Evolutionary conservation across 2,888 invertebrate species (phyloP).

Genomic region (Ichneumoninae sp.): DNA sequence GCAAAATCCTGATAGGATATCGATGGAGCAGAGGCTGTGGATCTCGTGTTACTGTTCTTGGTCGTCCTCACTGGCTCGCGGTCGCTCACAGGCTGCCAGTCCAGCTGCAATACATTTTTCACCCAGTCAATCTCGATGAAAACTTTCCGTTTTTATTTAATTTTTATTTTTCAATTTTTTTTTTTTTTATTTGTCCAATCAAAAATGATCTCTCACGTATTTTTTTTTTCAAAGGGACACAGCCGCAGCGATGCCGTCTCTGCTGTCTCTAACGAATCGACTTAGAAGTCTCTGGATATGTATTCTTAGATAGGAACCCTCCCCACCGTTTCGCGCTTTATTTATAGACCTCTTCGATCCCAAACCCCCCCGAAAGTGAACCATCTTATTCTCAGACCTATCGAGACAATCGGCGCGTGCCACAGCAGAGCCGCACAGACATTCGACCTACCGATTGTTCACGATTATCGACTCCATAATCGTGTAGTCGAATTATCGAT

Average conservation of each 20-base stretch:
- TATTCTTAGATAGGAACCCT: conserved; percentile 80
- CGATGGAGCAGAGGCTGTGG: conserved; percentile 73
- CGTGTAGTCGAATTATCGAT: too few species aligned
- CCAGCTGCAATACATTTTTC: conserved; percentile 68
- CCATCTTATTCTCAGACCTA: conserved; percentile 23
- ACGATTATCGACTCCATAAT: neutral
- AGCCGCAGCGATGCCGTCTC: conserved; percentile 49
- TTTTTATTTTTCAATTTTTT: neutral
- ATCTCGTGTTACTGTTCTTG: conserved; percentile 80
- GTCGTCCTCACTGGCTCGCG: conserved; percentile 72
- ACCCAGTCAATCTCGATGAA: too few species aligned
- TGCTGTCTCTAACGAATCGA: conserved; percentile 63
- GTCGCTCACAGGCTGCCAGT: conserved; percentile 78
- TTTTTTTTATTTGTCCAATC: conserved; percentile 26
- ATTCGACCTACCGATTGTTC: neutral
- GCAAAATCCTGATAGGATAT: conserved; percentile 76
- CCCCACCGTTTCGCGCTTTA: conserved; percentile 75
- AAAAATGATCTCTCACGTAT: conserved; percentile 31
- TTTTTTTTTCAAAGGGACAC: conserved; percentile 51
- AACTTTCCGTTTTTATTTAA: too few species aligned
- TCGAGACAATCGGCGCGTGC: conserved; percentile 37
- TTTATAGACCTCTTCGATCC: conserved; percentile 68
- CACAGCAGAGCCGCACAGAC: neutral
- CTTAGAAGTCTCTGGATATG: conserved; percentile 76
- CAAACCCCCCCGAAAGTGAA: conserved; percentile 42